These are phyloP conservation scores for Tricholaema leucomelas DNA, from an alignment of 2,113 vertebrate genomes.

Conservation along the genomic window DNA sequence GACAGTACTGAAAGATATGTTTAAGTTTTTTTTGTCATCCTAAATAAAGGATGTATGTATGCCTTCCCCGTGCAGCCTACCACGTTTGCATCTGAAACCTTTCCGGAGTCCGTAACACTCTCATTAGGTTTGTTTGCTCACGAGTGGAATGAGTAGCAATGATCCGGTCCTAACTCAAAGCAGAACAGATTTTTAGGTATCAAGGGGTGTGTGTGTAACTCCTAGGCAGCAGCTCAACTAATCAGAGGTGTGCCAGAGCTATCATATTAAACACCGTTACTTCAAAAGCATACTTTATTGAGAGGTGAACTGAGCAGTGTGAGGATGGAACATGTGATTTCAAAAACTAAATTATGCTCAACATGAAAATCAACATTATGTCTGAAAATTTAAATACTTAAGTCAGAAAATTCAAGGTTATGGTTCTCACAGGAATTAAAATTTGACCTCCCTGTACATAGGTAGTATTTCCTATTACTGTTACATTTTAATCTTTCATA, in stretches of 20 bases:
- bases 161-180: constrained; percentile 25
- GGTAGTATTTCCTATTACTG: constrained; percentile 26
- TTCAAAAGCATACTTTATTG: constrained; percentile 24
- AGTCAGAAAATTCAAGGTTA: constrained; percentile 16
- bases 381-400: constrained; percentile 45
- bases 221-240: constrained; percentile 8
- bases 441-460: constrained; percentile 6
- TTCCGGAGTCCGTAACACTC: constrained; percentile 47
- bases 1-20: constrained; percentile 77
- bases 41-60: constrained; percentile 76
- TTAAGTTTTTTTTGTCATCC: constrained; percentile 80
- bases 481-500: constrained; percentile 29
- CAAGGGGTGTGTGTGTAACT: constrained; percentile 2
- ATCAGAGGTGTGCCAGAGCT: constrained; percentile 8
- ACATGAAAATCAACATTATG: constrained; percentile 28
- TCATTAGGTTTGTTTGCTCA: constrained; percentile 55
- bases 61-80: constrained; percentile 43
- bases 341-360: constrained; percentile 33
- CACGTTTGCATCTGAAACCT: constrained; percentile 67
- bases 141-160: background rate
- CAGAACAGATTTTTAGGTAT: constrained; percentile 20
- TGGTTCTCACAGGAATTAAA: constrained; percentile 20
- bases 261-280: background rate
- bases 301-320: background rate
- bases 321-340: background rate